These are phyloP conservation scores for Diphyllodes magnificus DNA, from an alignment of 2,113 vertebrate species.

Conservation along the genomic window DNA sequence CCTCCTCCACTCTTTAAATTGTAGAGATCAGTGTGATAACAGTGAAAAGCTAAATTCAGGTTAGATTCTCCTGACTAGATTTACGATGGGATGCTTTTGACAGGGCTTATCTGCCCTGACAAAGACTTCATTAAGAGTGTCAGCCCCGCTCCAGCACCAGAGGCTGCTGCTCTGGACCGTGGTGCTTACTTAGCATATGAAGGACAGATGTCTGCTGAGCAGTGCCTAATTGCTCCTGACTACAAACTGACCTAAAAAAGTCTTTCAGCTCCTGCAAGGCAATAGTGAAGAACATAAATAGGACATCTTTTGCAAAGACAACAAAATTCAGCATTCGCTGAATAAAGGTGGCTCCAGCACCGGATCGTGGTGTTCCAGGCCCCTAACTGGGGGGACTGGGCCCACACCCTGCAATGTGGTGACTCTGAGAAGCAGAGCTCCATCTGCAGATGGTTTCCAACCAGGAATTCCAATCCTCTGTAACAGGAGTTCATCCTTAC, in stretches of 20 bases:
- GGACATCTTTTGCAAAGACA: slow-evolving; percentile 16
- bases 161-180: neutral
- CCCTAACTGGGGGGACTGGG: neutral
- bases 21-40: neutral
- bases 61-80: neutral
- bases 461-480: neutral
- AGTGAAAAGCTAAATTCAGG: neutral
- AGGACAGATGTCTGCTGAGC: slow-evolving; percentile 47
- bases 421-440: neutral
- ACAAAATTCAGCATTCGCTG: neutral
- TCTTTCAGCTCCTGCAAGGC: slow-evolving; percentile 33
- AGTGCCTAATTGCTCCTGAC: slow-evolving; percentile 30
- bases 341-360: neutral
- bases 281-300: slow-evolving; percentile 10
- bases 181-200: slow-evolving; percentile 53
- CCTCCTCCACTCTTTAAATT: neutral
- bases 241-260: slow-evolving; percentile 57
- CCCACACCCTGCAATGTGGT: neutral
- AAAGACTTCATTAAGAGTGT: slow-evolving; percentile 14
- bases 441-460: neutral
- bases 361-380: neutral
- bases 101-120: slow-evolving; percentile 8
- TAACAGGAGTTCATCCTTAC: neutral
- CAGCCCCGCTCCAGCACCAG: neutral
- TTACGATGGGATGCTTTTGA: neutral